Percentiles rank a stretch among this genome's conserved stretches.
These are phyloP conservation scores for Drosophila anceps DNA, from an alignment of 2,888 invertebrate genomes.

Conservation along the genomic window DNA sequence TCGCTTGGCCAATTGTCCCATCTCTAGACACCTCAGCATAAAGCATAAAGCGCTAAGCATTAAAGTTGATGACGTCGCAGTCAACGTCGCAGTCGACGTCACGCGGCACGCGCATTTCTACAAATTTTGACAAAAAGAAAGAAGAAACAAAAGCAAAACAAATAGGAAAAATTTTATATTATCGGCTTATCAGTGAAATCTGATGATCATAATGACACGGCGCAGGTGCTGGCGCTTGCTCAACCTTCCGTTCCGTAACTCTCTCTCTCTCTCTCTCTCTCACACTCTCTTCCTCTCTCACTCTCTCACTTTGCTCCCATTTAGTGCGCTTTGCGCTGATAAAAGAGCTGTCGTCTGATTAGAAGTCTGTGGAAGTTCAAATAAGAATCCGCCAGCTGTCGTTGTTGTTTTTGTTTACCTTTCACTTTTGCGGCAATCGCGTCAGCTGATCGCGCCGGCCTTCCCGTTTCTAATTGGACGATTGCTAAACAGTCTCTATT, in stretches of 20 bases:
- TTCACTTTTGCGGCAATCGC: slow-evolving; percentile 57
- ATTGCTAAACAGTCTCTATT: neutral
- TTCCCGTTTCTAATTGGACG: slow-evolving; percentile 23
- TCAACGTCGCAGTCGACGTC: slow-evolving; percentile 33
- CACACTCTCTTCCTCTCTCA: neutral
- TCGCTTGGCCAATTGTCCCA: neutral
- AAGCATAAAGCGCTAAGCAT: slow-evolving; percentile 13
- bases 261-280: neutral
- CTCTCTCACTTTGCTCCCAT: neutral
- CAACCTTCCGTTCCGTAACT: slow-evolving; percentile 3
- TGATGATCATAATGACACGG: slow-evolving; percentile 36
- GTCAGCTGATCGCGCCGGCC: slow-evolving; percentile 52
- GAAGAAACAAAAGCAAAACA: neutral
- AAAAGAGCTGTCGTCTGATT: slow-evolving; percentile 43
- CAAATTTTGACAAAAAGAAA: slow-evolving; percentile 3
- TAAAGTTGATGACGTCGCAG: slow-evolving; percentile 57
- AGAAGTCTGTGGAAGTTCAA: slow-evolving; percentile 33
- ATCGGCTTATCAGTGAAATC: slow-evolving; percentile 32
- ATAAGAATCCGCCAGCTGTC: slow-evolving; percentile 22
- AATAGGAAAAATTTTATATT: slow-evolving; percentile 3
- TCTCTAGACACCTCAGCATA: slow-evolving; percentile 33
- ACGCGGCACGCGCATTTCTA: slow-evolving; percentile 60
- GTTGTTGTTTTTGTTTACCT: slow-evolving; percentile 56
- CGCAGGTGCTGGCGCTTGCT: slow-evolving; percentile 17
- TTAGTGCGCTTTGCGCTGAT: slow-evolving; percentile 20